Evolutionary conservation across 2,113 vertebrate species (phyloP), one percentile per base, ranked within the genome.

Genomic region (Uria lomvia): DNA sequence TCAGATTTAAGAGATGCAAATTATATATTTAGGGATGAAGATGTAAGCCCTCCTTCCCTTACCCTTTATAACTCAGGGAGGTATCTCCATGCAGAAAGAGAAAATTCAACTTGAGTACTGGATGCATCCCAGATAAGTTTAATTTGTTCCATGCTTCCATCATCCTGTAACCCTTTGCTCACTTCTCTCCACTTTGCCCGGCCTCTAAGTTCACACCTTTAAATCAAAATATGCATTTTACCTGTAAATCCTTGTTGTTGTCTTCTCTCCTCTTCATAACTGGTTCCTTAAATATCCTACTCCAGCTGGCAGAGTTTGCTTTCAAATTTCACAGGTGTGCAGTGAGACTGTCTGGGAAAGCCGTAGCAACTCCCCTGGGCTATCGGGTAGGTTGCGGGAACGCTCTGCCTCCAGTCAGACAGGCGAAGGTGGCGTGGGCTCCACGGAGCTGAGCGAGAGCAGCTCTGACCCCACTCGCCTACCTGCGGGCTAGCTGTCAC

Each of bases 371-470:
- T 9, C 7, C 2, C 23, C 6, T 1, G 3, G 30, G 26, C 56
- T 78, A 56, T 13, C 0, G 6, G 67, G 24, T 26, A 74, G 50
- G 30, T 14, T 50, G 24, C 0, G 2, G 78, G 21, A 52, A 50
- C 0, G 0, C 18, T 59, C 19, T 62, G 17, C 36, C 56, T 88
- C 27, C 2, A 1, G 72, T 62, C 47, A 72, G 42, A 18, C 6
- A 6, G 38, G 4, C 1, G 12, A 95, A 38, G 17, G 23, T 4
- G 20, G 30, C 0, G 0, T 29, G 17, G n/a, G 34, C 49, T 58
- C 27, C 63, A n/a, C 0, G 0, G 24, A n/a, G 30, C 21, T 34
- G 71, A 74, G 55, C 0, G 0, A 59, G 26, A 82, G 45, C 29
- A 56, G 29, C 22, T 80, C 49, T 68, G 43, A 4, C 19, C 23